phyloP scores from a whole-genome alignment of 2,113 vertebrate species.

The Prinia subflava region DNA sequence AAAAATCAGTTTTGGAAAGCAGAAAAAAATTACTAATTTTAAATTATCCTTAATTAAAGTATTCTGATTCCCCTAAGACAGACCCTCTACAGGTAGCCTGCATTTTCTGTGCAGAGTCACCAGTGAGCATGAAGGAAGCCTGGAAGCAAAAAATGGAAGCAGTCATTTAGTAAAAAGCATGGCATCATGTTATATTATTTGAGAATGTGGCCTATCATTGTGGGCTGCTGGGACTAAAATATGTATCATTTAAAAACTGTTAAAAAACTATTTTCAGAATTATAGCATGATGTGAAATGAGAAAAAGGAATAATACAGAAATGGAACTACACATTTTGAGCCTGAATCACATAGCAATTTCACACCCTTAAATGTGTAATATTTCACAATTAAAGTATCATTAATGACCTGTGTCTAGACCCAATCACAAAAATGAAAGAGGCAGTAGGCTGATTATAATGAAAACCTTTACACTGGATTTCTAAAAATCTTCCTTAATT shows the following conservation, averaged over 20 bases:
- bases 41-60: background rate
- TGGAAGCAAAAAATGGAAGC: conserved; percentile 67
- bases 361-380: background rate
- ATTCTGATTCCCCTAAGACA: background rate
- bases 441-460: background rate
- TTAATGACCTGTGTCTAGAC: background rate
- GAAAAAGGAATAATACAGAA: conserved; percentile 2
- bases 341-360: background rate
- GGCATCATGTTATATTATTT: conserved; percentile 75
- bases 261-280: conserved; percentile 60
- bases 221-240: conserved; percentile 61
- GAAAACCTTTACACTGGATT: background rate
- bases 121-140: conserved; percentile 27
- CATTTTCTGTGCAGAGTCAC: conserved; percentile 41
- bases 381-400: background rate
- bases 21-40: background rate
- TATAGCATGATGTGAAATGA: background rate
- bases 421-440: background rate
- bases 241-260: conserved; percentile 67
- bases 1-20: background rate
- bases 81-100: conserved; percentile 35
- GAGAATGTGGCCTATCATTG: conserved; percentile 68
- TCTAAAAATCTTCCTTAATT: background rate
- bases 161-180: conserved; percentile 67
- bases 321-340: background rate